These are phyloP conservation scores for Napeogenes inachia DNA, from an alignment of 2,888 invertebrate genomes.

Conservation along the genomic window DNA sequence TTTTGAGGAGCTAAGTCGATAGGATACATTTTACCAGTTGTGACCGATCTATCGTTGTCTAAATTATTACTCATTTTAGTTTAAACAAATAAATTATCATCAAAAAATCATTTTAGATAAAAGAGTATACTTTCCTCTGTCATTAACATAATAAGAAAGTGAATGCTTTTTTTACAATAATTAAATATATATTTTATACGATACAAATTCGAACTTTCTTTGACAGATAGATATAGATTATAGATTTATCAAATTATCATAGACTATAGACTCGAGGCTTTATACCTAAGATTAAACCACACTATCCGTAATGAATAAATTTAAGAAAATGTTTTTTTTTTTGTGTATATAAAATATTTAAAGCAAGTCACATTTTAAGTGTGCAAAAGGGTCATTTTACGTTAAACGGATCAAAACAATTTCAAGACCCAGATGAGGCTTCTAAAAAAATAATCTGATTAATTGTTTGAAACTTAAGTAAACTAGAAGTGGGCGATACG, in stretches of 20 bases:
- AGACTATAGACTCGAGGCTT: conserved; percentile 10
- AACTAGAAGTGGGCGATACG: no score
- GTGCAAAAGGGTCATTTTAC: no score
- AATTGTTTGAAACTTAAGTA: no score
- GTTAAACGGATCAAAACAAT: no score
- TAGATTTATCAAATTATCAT: conserved; percentile 22
- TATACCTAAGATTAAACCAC: not conserved
- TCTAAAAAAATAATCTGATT: no score
- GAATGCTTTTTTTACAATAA: conserved; percentile 6
- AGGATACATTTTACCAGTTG: conserved; percentile 76
- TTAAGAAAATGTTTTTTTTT: no score
- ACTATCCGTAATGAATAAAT: no score
- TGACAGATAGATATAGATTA: conserved; percentile 27
- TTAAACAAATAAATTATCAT: conserved; percentile 6
- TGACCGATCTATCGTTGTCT: conserved; percentile 76
- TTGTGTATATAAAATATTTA: no score
- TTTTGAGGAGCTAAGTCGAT: conserved; percentile 75
- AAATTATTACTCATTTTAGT: conserved; percentile 67
- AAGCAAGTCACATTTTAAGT: no score
- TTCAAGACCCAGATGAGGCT: no score
- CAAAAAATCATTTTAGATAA: conserved; percentile 11
- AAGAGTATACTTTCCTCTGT: conserved; percentile 1
- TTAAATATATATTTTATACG: conserved; percentile 10
- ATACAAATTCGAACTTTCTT: conserved; percentile 34
- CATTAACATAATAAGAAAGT: conserved; percentile 5